Evolutionary conservation across 2,888 invertebrate species (phyloP), one percentile per base, ranked within the genome.

Genomic region (Aradus depressus): DNA sequence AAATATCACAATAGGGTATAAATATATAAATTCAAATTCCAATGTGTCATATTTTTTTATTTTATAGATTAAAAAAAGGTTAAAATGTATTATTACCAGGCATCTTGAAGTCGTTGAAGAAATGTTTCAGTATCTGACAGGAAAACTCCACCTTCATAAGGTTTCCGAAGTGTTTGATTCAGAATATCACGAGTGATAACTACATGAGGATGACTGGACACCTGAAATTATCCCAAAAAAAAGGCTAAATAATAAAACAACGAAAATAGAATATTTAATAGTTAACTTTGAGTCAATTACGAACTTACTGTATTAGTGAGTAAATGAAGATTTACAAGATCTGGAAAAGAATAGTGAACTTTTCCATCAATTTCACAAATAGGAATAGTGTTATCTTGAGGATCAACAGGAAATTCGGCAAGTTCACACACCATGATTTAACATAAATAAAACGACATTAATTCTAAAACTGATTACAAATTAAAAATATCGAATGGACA

Each of bases 91-190:
- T 49, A 49, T 53, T 60, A 79, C 74, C 81, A 85, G 0, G 80
- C 77, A 64, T 81, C 80, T 0, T 79, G 79, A 14, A 87, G 74
- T 64, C 81, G 80, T 65, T 86, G 86, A 1, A 84, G 67, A 42
- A 83, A 74, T 53, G 81, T 79, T 58, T 85, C 82, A 58, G 81
- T 75, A 0, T 84, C 81, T 53, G 67, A 80, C 63, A 75, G 72
- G 66, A 75, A 80, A 37, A 78, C 71, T 59, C 68, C 69, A 22
- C 70, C 66, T 6, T 69, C 67, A 51, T 75, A 70, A 62, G 70
- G 74, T 62, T 67, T 75, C 66, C 64, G 75, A 50, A 67, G 70
- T 54, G 58, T 44, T 23, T 72, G 75, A 65, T 72, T 78, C 60
- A 73, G 62, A 60, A 77, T 67, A 63, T 81, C 77, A 63, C 78